These are phyloP conservation scores for Gobio occitaniae DNA, from an alignment of 2,797 vertebrate species.

Conservation along the genomic window DNA sequence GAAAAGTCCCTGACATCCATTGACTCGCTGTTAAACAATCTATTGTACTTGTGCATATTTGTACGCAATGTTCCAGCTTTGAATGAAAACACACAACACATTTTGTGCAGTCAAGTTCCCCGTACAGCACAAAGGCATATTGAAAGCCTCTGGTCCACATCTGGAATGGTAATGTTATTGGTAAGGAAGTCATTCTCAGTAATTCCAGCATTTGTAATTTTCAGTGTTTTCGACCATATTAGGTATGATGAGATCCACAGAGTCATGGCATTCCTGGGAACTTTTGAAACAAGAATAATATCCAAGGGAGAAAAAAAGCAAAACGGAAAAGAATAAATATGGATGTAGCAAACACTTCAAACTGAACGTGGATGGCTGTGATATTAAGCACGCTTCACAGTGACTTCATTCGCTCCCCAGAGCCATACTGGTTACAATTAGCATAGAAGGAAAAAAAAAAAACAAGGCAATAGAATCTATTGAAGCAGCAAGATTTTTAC, in stretches of 20 bases:
- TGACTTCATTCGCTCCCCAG: conserved; percentile 48
- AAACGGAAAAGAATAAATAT: conserved; percentile 55
- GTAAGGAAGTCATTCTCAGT: conserved; percentile 65
- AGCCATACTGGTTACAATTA: conserved; percentile 44
- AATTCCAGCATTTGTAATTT: conserved; percentile 66
- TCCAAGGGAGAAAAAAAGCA: conserved; percentile 36
- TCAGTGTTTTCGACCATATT: conserved; percentile 67
- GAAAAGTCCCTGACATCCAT: neutral
- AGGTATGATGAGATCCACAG: conserved; percentile 70
- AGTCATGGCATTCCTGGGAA: conserved; percentile 66
- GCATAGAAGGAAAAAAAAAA: neutral
- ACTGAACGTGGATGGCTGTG: conserved; percentile 44
- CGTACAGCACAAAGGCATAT: conserved; percentile 55
- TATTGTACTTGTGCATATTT: conserved; percentile 8
- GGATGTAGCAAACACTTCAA: conserved; percentile 60
- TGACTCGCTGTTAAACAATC: conserved; percentile 5
- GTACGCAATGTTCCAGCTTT: conserved; percentile 24
- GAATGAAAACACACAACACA: conserved; percentile 4
- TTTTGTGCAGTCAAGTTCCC: conserved; percentile 14
- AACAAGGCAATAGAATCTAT: conserved; percentile 26
- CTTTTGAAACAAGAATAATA: conserved; percentile 66
- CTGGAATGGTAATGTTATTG: conserved; percentile 66
- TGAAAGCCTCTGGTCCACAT: conserved; percentile 63
- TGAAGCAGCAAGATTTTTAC: conserved; percentile 28
- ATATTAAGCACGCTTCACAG: conserved; percentile 53